Evolutionary conservation across 1,140 invertebrate species (phyloP).

Genomic region (Ips typographus): DNA sequence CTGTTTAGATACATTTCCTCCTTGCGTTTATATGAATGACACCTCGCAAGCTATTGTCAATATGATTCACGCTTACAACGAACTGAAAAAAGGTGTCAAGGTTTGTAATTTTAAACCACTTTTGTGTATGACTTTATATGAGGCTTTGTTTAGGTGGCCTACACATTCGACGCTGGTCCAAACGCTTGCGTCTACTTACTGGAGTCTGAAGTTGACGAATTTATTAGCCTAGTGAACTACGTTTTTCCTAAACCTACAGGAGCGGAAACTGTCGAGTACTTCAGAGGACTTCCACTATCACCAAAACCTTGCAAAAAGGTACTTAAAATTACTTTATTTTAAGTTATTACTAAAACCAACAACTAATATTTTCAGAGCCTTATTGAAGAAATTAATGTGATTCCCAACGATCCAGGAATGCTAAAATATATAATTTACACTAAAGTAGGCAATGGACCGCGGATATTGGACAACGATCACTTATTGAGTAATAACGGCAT

Average conservation of each 20-base stretch:
- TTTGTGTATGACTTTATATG: too few relatives aligned
- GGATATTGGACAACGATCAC: slow-evolving; percentile 56
- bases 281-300: slow-evolving; percentile 54
- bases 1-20: slow-evolving; percentile 93
- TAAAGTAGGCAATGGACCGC: slow-evolving; percentile 71
- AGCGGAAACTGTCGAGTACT: slow-evolving; percentile 54
- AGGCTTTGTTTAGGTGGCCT: slow-evolving; percentile 67
- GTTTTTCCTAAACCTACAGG: slow-evolving; percentile 72
- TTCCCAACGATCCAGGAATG: slow-evolving; percentile 56
- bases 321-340: background rate
- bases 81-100: slow-evolving; percentile 59
- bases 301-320: slow-evolving; percentile 21
- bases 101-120: slow-evolving; percentile 52
- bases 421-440: slow-evolving; percentile 87
- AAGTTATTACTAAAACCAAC: too few relatives aligned
- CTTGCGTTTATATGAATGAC: slow-evolving; percentile 90
- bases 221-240: slow-evolving; percentile 67
- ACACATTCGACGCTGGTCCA: slow-evolving; percentile 97
- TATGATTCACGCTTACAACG: slow-evolving; percentile 84
- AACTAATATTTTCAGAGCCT: slow-evolving; percentile 50
- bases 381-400: slow-evolving; percentile 51
- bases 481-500: slow-evolving; percentile 57
- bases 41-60: slow-evolving; percentile 77
- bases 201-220: slow-evolving; percentile 70
- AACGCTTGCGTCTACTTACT: slow-evolving; percentile 92